Evolutionary conservation across 2,113 vertebrate species (phyloP).

Genomic region (Cryptotis parvus): DNA sequence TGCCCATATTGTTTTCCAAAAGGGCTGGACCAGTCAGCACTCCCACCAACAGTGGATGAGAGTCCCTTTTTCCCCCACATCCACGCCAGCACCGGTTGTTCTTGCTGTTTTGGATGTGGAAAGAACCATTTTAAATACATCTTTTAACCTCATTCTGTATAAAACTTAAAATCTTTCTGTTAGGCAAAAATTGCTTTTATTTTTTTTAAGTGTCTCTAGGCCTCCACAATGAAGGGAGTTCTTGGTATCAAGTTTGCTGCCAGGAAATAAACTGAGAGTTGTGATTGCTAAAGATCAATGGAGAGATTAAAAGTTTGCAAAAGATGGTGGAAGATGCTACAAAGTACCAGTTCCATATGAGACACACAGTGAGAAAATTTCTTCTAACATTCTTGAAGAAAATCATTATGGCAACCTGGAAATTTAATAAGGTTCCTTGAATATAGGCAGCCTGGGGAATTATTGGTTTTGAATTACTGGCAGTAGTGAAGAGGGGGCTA

Average conservation of each 20-base stretch:
- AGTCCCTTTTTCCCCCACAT: too few relatives aligned
- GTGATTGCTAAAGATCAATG: conserved; percentile 71
- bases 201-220: conserved; percentile 73
- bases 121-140: neutral
- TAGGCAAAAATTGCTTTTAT: conserved; percentile 62
- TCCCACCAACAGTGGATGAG: too few relatives aligned
- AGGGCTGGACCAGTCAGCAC: too few relatives aligned
- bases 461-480: conserved; percentile 81
- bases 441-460: conserved; percentile 71
- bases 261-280: conserved; percentile 78
- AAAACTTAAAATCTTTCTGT: conserved; percentile 60
- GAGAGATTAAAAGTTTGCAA: conserved; percentile 68
- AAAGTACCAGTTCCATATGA: conserved; percentile 60
- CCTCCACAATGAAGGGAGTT: conserved; percentile 68
- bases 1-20: too few relatives aligned
- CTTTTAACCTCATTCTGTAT: conserved; percentile 52
- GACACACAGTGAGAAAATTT: conserved; percentile 52
- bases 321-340: conserved; percentile 62
- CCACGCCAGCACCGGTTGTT: too few relatives aligned
- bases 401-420: conserved; percentile 69
- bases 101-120: too few relatives aligned
- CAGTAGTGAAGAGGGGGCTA: conserved; percentile 85
- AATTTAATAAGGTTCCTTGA: conserved; percentile 76
- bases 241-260: conserved; percentile 79
- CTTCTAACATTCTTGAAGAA: conserved; percentile 70